Conservation (phyloP, 2,888 invertebrate species). For the Selenia dentaria region DNA sequence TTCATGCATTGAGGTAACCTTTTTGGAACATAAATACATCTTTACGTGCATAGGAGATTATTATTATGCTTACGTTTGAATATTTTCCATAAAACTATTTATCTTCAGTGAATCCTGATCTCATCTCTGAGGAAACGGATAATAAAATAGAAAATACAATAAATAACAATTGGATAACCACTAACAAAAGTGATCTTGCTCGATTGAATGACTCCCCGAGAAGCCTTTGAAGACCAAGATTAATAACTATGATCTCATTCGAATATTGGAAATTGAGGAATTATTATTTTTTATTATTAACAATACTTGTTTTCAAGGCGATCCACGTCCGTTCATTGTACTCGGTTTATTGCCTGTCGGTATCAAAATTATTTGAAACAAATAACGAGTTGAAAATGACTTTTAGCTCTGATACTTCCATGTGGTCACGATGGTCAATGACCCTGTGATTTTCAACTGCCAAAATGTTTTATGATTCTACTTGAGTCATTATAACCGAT, state of each 20-base stretch:
- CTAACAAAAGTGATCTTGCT: conserved; percentile 10
- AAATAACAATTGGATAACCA: conserved; percentile 2
- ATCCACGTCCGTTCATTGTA: conserved; percentile 74
- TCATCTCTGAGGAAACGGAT: background rate
- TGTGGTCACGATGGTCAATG: conserved; percentile 17
- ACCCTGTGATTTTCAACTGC: conserved; percentile 14
- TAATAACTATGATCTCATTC: conserved; percentile 37
- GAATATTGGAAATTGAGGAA: conserved; percentile 30
- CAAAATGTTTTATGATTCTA: conserved; percentile 15
- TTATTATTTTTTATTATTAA: conserved; percentile 45
- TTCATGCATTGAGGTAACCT: background rate
- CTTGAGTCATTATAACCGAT: conserved; percentile 8
- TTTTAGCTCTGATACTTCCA: conserved; percentile 18
- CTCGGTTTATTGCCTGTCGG: conserved; percentile 59
- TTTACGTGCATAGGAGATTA: no score
- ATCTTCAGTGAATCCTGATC: background rate
- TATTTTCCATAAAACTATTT: background rate
- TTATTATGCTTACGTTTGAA: background rate
- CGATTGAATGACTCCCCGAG: conserved; percentile 10
- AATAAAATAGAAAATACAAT: conserved; percentile 9
- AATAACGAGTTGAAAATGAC: conserved; percentile 45
- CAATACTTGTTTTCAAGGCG: conserved; percentile 67
- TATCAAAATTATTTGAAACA: conserved; percentile 47
- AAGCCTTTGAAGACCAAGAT: conserved; percentile 18
- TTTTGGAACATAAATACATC: no score